Base-by-base conservation (phyloP, 2,797 vertebrate genomes). In the Xerus rutilus region DNA sequence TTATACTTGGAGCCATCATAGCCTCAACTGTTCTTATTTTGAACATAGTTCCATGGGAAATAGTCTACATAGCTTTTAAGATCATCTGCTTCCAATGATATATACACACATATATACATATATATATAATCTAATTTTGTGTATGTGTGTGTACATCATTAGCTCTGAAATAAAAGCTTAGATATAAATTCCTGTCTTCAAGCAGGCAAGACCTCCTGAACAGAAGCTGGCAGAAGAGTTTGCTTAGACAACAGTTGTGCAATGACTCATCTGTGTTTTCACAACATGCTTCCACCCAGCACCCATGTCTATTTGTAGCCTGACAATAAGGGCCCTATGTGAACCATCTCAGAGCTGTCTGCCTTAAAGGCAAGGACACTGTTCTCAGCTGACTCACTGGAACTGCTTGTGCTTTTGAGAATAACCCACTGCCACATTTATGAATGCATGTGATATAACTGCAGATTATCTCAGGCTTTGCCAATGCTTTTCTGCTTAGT, bases 231-330 rank as follows among this genome's bases (percentile, higher is more conserved):
- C 94, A 95, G 91, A 67, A 93, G 89, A 86, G n/a, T 57, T 4
- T 57, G 64, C 91, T 96, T 94, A 82, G 90, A 97, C 72, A 91
- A 79, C 95, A 97, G 93, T 92, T 70, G 35, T 65, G 23, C 72
- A 70, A 32, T 97, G 96, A 97, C 86, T 97, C 97, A 97, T 91
- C 86, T 39, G 77, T 97, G 95, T 98, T 97, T 97, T 84, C 93
- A 96, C 92, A 97, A 97, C 93, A 96, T 78, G 77, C 73, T 96
- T 93, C 92, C 67, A 69, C 81, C 86, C 92, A 91, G 92, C 81
- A 93, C 57, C 92, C 93, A 25, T 85, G 89, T 95, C 96, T 96
- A 97, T 95, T 96, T 97, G 96, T 57, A 94, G 93, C 86, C 92
- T 93, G 83, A 95, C 96, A 96, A 96, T 94, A 92, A 93, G 93